Percentiles rank a stretch among this genome's conserved stretches.
Evolutionary conservation across 2,888 invertebrate genomes (phyloP).

Genomic region (Drosophila mettleri): DNA sequence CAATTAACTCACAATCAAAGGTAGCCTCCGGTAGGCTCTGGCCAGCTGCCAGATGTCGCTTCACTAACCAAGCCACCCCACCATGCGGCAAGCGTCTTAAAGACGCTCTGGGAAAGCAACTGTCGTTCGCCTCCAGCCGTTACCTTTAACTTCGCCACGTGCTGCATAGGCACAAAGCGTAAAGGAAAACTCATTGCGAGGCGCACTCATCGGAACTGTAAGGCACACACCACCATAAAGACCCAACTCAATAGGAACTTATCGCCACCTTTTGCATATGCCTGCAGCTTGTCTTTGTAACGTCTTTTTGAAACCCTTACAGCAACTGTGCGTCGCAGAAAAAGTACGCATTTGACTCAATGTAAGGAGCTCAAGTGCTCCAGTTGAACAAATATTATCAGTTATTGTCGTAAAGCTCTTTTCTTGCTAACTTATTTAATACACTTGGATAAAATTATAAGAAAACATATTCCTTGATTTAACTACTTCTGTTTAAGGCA

Average conservation of each 20-base stretch:
- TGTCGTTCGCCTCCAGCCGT: slow-evolving; percentile 59
- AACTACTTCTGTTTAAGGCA: no score
- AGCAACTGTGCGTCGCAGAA: neutral
- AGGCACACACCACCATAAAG: slow-evolving; percentile 54
- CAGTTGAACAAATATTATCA: neutral
- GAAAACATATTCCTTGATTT: no score
- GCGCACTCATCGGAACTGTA: slow-evolving; percentile 70
- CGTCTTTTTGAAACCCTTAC: slow-evolving; percentile 41
- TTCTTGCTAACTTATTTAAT: no score
- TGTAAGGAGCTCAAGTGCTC: neutral
- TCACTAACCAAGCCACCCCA: slow-evolving; percentile 65
- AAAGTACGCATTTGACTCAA: neutral
- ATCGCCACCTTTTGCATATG: slow-evolving; percentile 31
- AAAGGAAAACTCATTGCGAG: slow-evolving; percentile 56
- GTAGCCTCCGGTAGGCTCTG: slow-evolving; percentile 28
- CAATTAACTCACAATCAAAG: slow-evolving; percentile 73
- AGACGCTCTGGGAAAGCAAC: slow-evolving; percentile 79
- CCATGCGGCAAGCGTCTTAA: slow-evolving; percentile 64
- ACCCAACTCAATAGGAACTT: slow-evolving; percentile 17
- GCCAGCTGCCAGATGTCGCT: slow-evolving; percentile 70
- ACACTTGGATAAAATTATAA: no score
- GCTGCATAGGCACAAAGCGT: slow-evolving; percentile 63
- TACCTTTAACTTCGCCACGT: slow-evolving; percentile 65
- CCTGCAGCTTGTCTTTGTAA: slow-evolving; percentile 50
- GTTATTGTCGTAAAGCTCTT: no score